Evolutionary conservation across 2,797 vertebrate species (phyloP).

Genomic region (Notolepis coatsorum): DNA sequence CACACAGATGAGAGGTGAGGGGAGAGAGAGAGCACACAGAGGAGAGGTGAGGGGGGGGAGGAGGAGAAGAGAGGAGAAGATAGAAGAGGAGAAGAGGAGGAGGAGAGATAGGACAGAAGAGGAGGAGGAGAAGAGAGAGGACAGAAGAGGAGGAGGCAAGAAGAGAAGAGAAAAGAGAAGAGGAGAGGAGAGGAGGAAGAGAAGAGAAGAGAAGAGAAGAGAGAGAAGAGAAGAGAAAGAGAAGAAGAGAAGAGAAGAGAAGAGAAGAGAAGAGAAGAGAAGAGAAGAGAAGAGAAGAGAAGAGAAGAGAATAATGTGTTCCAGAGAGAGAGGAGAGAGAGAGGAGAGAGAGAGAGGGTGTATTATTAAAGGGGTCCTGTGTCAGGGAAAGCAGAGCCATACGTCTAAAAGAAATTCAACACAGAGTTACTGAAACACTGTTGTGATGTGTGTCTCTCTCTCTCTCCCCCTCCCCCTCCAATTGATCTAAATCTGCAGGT

Average conservation of each 20-base stretch:
- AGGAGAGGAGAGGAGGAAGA: constrained; percentile 7
- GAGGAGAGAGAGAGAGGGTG: background rate
- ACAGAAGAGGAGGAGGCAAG: constrained; percentile 48
- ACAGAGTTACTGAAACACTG: constrained; percentile 24
- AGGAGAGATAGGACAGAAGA: background rate
- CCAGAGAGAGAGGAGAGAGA: too few species aligned
- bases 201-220: background rate
- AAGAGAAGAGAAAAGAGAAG: constrained; percentile 18
- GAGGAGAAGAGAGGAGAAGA: background rate
- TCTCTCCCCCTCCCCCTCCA: background rate
- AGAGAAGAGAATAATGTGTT: too few species aligned
- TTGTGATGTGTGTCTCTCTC: background rate
- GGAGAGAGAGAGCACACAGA: too few species aligned
- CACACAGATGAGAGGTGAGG: too few species aligned
- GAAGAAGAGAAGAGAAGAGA: too few species aligned
- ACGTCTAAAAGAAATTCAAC: constrained; percentile 27
- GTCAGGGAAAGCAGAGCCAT: background rate
- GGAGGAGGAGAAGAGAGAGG: constrained; percentile 9
- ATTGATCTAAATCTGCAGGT: too few species aligned
- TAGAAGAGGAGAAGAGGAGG: background rate
- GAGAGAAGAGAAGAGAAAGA: background rate
- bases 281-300: background rate
- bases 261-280: background rate
- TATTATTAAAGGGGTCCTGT: background rate
- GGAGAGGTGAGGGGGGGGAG: background rate